A percentile compares a stretch with the other conserved stretches of the same genome.
Conservation (phyloP, 1,140 invertebrate species). For the Nilaparvata lugens region DNA sequence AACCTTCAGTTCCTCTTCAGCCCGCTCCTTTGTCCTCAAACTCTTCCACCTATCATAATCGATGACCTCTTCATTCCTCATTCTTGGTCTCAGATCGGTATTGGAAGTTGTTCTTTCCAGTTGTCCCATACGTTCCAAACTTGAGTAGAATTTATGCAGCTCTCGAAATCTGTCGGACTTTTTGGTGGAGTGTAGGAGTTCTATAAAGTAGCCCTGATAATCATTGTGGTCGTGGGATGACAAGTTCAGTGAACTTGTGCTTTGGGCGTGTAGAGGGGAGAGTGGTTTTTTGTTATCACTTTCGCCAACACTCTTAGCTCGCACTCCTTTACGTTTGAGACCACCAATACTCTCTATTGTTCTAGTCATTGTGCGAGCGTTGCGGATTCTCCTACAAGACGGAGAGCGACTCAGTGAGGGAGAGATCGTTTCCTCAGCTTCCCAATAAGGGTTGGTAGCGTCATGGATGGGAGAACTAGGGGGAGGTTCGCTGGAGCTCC, state of each 20-base stretch:
- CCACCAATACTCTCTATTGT: conserved; percentile 30
- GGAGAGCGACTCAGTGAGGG: conserved; percentile 51
- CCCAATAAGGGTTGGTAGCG: conserved; percentile 7
- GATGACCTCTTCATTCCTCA: conserved; percentile 60
- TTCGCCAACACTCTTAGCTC: conserved; percentile 48
- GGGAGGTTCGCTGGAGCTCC: conserved; percentile 41
- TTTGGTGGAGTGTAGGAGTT: conserved; percentile 57
- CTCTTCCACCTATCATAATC: conserved; percentile 82
- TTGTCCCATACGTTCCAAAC: conserved; percentile 73
- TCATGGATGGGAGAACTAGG: conserved; percentile 17
- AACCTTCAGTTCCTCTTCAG: conserved; percentile 68
- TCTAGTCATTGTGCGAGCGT: conserved; percentile 33
- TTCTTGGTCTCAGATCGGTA: conserved; percentile 54
- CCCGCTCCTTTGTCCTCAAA: conserved; percentile 64
- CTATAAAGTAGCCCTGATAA: conserved; percentile 59
- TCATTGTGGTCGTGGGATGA: conserved; percentile 41
- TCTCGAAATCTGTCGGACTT: conserved; percentile 76
- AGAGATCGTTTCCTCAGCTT: conserved; percentile 23
- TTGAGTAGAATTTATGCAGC: conserved; percentile 75
- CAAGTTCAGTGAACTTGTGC: conserved; percentile 37
- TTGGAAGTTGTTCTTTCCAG: conserved; percentile 66
- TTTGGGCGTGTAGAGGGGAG: conserved; percentile 30
- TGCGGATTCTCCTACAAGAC: conserved; percentile 51
- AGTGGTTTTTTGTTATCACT: conserved; percentile 14
- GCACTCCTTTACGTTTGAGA: conserved; percentile 34